Evolutionary conservation across 2,797 vertebrate species (phyloP).

Genomic region (Sebastes flavidus): DNA sequence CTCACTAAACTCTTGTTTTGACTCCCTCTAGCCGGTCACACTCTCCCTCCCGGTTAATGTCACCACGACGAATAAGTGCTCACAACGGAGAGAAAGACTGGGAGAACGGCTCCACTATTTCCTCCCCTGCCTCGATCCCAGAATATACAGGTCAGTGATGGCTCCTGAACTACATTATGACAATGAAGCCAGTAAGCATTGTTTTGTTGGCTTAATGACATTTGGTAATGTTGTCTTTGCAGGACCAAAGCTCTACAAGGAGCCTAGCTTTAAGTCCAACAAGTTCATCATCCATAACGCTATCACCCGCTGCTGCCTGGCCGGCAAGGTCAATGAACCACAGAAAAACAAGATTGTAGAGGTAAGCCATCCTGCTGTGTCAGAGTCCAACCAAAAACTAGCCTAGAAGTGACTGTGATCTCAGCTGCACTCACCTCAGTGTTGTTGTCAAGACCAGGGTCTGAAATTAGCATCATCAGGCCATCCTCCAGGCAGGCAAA

Average conservation of each 20-base stretch:
- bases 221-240: conserved; percentile 33
- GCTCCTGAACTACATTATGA: background rate
- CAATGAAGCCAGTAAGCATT: background rate
- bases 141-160: conserved; percentile 89
- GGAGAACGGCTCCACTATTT: conserved; percentile 91
- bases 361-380: conserved; percentile 72
- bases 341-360: conserved; percentile 95
- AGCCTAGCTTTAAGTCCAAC: conserved; percentile 96
- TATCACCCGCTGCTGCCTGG: conserved; percentile 93
- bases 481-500: too few species aligned
- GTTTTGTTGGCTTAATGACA: conserved; percentile 11
- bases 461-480: too few species aligned
- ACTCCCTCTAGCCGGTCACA: conserved; percentile 83
- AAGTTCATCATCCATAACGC: conserved; percentile 96
- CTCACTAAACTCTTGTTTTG: conserved; percentile 1
- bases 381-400: conserved; percentile 38
- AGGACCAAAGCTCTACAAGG: conserved; percentile 95
- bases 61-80: conserved; percentile 82
- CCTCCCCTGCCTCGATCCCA: conserved; percentile 91
- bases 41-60: conserved; percentile 89
- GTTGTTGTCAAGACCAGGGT: too few species aligned
- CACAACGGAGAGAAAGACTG: conserved; percentile 91
- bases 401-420: background rate
- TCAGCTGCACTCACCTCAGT: background rate
- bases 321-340: conserved; percentile 93